Evolutionary conservation across 2,113 vertebrate species (phyloP), one percentile per base, ranked within the genome.

Genomic region (Caloenas nicobarica): DNA sequence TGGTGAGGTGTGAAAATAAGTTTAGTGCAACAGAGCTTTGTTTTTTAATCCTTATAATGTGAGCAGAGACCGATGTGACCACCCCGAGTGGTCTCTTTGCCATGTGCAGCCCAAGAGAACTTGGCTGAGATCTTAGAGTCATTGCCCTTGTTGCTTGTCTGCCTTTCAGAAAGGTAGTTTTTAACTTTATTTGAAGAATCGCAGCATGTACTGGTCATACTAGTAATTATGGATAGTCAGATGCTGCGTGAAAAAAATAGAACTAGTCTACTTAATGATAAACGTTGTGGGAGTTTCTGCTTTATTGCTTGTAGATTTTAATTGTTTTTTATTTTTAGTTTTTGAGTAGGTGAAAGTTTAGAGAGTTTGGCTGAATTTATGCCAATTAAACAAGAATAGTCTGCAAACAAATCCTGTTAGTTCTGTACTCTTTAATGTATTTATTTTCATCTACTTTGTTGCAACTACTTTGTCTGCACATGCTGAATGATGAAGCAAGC

Each of bases 181-280:
- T 5, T 42, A 16, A 42, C 15, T 26, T 2, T 31, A 12, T 33
- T 40, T 34, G 9, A 38, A 48, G 56, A 74, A 12, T 29, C 56
- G 9, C 29, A 66, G 19, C 7, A 0, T 5, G 19, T 53, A 7
- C 73, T 73, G 64, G 2, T 46, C 31, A 2, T 16, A 11, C 8
- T 8, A 9, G 16, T 56, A 46, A 31, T 46, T 72, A 1, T 7
- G 5, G 16, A 2, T 7, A 38, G 34, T 36, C 42, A 62, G 62
- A 18, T 36, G 3, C 10, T 62, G 23, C 40, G 2, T 77, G 38
- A 4, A 33, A 58, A 34, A 15, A 54, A 18, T 38, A 24, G 34
- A 54, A 31, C 5, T 40, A 19, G 22, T 38, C 22, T 46, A 9
- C 17, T 14, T 72, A 5, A 8, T 40, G 42, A 54, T 18, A 40